Evolutionary conservation across 2,113 vertebrate species (phyloP).

Genomic region (Tretioscincus oriximinensis): DNA sequence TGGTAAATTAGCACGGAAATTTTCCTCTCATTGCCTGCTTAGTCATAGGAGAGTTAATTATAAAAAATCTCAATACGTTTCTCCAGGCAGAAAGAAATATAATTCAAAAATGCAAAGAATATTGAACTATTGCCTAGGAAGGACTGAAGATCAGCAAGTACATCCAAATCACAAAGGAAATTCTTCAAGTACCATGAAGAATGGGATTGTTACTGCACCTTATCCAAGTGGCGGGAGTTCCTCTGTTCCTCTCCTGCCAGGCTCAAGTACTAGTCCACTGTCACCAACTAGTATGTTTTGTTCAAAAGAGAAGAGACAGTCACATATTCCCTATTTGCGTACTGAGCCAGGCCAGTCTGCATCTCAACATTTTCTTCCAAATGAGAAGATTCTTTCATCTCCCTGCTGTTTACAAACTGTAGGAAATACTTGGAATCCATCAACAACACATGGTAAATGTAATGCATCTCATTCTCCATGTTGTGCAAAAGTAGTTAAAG

Average conservation of each 20-base stretch:
- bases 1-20: neutral
- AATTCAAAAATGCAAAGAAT: slow-evolving; percentile 31
- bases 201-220: neutral
- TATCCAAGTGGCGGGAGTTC: neutral
- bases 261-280: neutral
- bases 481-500: neutral
- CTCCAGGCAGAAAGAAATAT: slow-evolving; percentile 2
- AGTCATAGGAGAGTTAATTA: neutral
- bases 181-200: neutral
- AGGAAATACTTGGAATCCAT: neutral
- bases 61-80: neutral
- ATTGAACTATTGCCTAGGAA: slow-evolving; percentile 37
- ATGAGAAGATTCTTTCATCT: neutral
- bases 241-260: neutral
- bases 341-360: neutral
- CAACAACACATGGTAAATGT: neutral
- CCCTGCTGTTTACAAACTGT: neutral
- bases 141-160: slow-evolving; percentile 6
- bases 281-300: neutral
- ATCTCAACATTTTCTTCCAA: neutral
- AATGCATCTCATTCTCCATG: neutral
- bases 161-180: neutral
- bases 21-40: slow-evolving; percentile 2
- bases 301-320: neutral
- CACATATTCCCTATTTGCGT: neutral